A percentile compares a stretch with the other conserved stretches of the same genome.
phyloP scores from a whole-genome alignment of 2,113 vertebrate species.

The Chrysochloris asiatica region DNA sequence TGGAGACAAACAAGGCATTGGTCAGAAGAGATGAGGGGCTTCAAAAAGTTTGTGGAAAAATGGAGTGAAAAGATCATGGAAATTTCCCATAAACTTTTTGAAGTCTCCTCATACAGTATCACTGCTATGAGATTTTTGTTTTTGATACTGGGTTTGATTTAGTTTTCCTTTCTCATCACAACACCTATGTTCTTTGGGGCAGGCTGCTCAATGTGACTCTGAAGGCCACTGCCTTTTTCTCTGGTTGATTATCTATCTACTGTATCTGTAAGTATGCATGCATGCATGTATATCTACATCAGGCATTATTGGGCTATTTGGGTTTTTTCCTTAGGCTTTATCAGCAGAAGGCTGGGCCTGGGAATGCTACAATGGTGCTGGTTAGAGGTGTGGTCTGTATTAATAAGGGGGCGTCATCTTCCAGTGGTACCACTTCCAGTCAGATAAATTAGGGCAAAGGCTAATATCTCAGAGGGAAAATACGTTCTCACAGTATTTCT shows the following conservation, averaged over 20 bases:
- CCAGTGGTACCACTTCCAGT: neutral
- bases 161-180: neutral
- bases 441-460: neutral
- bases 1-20: slow-evolving; percentile 39
- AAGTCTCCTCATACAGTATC: neutral
- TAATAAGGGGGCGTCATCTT: neutral
- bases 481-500: neutral
- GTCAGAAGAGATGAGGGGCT: neutral
- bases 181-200: neutral
- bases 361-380: neutral
- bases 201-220: neutral
- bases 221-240: neutral
- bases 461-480: neutral
- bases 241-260: neutral
- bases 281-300: no score
- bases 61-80: no score
- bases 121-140: neutral
- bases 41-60: no score
- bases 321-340: neutral
- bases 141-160: neutral
- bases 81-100: no score
- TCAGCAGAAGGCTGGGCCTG: neutral
- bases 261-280: neutral
- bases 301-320: neutral
- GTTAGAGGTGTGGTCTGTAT: neutral